Evolutionary conservation across 2,113 vertebrate genomes (phyloP).

Genomic region (Nothocercus nigrocapillus): DNA sequence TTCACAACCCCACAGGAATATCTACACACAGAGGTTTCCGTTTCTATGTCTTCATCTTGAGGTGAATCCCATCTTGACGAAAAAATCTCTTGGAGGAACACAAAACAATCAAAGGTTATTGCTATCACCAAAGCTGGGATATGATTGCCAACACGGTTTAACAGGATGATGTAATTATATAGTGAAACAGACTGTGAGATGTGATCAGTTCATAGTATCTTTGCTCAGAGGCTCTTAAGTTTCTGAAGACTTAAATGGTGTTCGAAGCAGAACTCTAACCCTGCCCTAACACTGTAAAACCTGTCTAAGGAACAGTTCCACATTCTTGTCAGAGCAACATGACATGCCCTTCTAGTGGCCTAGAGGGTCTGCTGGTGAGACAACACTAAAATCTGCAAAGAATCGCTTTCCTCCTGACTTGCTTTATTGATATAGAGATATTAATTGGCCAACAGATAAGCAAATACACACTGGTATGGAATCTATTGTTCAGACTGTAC

Average conservation of each 20-base stretch:
- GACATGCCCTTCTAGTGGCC: neutral
- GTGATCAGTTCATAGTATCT: neutral
- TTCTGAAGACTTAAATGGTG: neutral
- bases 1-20: neutral
- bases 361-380: neutral
- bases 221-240: neutral
- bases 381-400: neutral
- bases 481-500: neutral
- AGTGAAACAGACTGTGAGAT: neutral
- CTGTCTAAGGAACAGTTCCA: neutral
- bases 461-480: neutral
- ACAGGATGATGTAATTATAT: neutral
- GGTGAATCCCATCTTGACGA: neutral
- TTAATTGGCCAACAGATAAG: neutral
- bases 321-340: accelerated
- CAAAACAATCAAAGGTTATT: neutral
- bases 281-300: neutral
- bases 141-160: neutral
- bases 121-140: neutral
- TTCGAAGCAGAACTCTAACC: neutral
- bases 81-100: neutral
- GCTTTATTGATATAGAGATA: neutral
- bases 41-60: neutral
- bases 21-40: neutral
- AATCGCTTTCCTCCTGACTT: neutral